Evolutionary conservation across 1,140 invertebrate species (phyloP), one percentile per base, ranked within the genome.

Genomic region (Tachypleus tridentatus): DNA sequence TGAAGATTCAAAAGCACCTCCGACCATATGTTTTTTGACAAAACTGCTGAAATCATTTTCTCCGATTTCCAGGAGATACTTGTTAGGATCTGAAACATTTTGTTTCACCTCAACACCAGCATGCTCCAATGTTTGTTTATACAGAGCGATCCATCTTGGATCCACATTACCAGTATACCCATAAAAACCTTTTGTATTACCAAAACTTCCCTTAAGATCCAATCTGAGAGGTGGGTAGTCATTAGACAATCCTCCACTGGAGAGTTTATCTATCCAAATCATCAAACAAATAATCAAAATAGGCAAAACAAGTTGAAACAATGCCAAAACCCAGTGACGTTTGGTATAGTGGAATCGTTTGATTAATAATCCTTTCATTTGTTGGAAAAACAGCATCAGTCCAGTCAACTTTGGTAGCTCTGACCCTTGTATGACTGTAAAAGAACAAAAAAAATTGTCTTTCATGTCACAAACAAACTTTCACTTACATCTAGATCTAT

Each of bases 301-400:
- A 4, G 72, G 72, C 4, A 72, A 4, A 4, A 70, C 11, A 8
- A 73, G 3, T 57, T 71, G 67, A 11, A 66, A 60, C n/a, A 70
- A 11, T 3, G 71, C 48, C 49, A 70, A 63, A 8, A 49, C 57
- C 54, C 51, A 69, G 58, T 72, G 57, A n/a, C 71, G 62, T 60
- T 66, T 71, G 11, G 68, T 49, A 62, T 66, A 70, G 60, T 73
- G 64, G 57, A 73, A 67, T 11, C 72, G 61, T 64, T 73, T 73
- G 1, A 67, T 29, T 4, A 73, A 56, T 7, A 73, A 54, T 7
- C 60, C 70, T 51, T 57, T 49, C 8, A 72, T 58, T 58, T 68
- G 65, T 49, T 63, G 57, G 0, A 9, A 29, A 5, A 66, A 3
- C 5, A 70, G 59, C 8, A 29, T 49, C 57, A 9, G 7, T 54